These are phyloP conservation scores for Neosilurus hyrtlii DNA, from an alignment of 2,797 vertebrate genomes.

Conservation along the genomic window DNA sequence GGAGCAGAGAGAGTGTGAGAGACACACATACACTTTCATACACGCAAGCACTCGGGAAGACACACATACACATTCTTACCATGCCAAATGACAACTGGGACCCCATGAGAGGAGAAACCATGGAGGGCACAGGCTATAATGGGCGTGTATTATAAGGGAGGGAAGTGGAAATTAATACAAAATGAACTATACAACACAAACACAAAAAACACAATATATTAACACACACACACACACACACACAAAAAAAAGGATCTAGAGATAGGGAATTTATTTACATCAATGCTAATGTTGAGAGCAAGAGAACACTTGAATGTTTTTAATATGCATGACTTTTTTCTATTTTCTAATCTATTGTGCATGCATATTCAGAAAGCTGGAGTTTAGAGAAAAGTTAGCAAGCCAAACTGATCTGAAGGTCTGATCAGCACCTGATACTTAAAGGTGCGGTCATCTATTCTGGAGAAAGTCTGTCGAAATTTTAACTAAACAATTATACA, in stretches of 20 bases:
- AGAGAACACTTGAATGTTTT: background rate
- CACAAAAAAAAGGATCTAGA: background rate
- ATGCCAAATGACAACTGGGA: constrained; percentile 83
- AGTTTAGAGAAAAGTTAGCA: constrained; percentile 1
- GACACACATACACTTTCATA: constrained; percentile 6
- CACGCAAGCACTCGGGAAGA: constrained; percentile 22
- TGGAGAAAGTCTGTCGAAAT: no score
- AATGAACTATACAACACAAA: constrained; percentile 43
- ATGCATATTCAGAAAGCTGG: background rate
- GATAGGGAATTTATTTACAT: background rate
- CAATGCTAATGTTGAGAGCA: background rate
- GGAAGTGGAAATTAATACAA: constrained; percentile 63
- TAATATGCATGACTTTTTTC: background rate
- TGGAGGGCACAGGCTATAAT: constrained; percentile 70
- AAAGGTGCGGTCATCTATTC: background rate
- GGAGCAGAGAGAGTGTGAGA: constrained; percentile 51
- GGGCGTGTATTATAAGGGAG: constrained; percentile 57
- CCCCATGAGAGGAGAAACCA: constrained; percentile 78
- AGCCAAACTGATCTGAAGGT: constrained; percentile 4
- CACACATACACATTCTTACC: constrained; percentile 77
- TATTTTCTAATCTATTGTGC: background rate
- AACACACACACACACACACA: background rate
- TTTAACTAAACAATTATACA: no score
- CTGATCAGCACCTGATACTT: background rate
- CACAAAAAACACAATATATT: constrained; percentile 11